Conservation (phyloP, 1,140 invertebrate species). For the Meloidogyne chitwoodi region DNA sequence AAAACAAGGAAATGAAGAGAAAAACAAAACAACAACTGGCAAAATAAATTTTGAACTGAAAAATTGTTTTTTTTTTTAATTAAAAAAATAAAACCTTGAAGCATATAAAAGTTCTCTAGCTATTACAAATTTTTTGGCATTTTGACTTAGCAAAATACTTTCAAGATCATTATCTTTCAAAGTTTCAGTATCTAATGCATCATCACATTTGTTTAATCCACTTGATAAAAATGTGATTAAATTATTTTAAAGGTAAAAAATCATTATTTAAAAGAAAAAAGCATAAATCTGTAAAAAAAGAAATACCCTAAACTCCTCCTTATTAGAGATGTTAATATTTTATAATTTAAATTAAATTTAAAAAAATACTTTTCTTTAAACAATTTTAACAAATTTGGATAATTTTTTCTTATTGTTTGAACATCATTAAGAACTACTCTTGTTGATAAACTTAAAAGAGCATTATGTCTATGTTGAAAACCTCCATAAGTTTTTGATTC, state of each 20-base stretch:
- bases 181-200: constrained; percentile 3
- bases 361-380: constrained; percentile 9
- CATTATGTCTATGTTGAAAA: background rate
- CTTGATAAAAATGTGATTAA: background rate
- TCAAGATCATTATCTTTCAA: constrained; percentile 21
- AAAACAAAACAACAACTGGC: background rate
- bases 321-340: too few relatives aligned
- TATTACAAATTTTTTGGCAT: constrained; percentile 29
- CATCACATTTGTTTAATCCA: background rate
- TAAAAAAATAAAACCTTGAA: constrained; percentile 22
- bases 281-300: too few relatives aligned
- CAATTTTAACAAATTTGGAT: constrained; percentile 19
- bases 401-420: constrained; percentile 6
- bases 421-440: constrained; percentile 11
- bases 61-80: background rate
- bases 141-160: constrained; percentile 19
- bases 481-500: constrained; percentile 12
- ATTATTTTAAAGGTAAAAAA: constrained; percentile 15
- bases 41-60: background rate
- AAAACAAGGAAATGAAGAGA: background rate
- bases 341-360: too few relatives aligned
- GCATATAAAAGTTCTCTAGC: constrained; percentile 20
- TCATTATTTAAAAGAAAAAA: too few relatives aligned
- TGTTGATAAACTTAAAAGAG: constrained; percentile 11
- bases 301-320: too few relatives aligned